These are phyloP conservation scores for Rhynchonycteris naso DNA, from an alignment of 2,797 vertebrate species.

Conservation along the genomic window DNA sequence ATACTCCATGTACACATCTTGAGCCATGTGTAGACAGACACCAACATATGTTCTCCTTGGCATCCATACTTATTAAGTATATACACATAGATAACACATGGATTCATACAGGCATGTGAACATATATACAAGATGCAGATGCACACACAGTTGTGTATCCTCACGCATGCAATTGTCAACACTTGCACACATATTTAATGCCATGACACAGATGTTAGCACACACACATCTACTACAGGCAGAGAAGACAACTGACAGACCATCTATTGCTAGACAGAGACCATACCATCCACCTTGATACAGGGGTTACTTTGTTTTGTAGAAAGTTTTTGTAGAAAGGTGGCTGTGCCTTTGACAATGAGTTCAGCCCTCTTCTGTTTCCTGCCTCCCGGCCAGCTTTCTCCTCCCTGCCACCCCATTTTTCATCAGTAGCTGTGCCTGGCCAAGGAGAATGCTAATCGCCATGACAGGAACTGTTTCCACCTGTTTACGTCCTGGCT, in stretches of 20 bases:
- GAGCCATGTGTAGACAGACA: not conserved
- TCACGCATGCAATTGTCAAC: not conserved
- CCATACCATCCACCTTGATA: not conserved
- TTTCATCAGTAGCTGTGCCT: slow-evolving; percentile 47
- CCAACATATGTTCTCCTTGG: not conserved
- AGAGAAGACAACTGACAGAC: not conserved
- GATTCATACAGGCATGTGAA: not conserved
- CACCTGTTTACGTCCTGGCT: slow-evolving; percentile 73
- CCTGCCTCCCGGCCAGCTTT: not conserved
- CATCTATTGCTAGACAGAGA: not conserved
- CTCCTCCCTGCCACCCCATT: slow-evolving; percentile 41
- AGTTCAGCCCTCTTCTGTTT: not conserved
- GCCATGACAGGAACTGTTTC: slow-evolving; percentile 75
- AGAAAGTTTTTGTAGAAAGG: slow-evolving; percentile 55
- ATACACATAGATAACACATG: not conserved
- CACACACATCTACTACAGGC: not conserved
- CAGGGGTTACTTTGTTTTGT: not conserved
- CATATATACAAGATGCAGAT: not conserved
- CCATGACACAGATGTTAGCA: not conserved
- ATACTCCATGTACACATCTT: not conserved
- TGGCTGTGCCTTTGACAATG: not conserved
- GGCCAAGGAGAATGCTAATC: slow-evolving; percentile 60
- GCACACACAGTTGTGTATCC: not conserved
- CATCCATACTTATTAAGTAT: not conserved
- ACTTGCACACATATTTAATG: not conserved